Base-by-base conservation (phyloP, 2,797 vertebrate genomes). In the Acrocephalus scirpaceus region DNA sequence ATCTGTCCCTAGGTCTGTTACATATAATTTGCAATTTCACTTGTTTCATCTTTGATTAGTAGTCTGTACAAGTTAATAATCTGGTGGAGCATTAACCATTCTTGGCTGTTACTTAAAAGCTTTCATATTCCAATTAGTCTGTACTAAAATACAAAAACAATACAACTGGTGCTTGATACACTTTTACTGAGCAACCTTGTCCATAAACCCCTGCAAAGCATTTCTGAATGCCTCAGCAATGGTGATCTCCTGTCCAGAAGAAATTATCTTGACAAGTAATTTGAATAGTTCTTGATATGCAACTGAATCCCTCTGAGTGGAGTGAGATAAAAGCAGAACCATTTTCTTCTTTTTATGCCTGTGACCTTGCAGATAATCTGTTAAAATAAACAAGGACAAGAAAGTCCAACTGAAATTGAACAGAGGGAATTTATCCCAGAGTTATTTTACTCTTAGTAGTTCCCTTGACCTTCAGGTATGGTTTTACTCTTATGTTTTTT, bases 1-100 rank as follows among this genome's bases (percentile, higher is more conserved):
- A 73, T 73, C 92, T 87, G 64, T 92, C 80, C 80, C 86, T 79
- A 66, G 88, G 90, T 84, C 92, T 96, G 70, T 70, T 92, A 60
- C 57, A 44, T 90, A 73, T 94, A 90, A 96, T 91, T 95, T 91
- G 77, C 86, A 84, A 90, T 93, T 94, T 88, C 38, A 88, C 34
- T 75, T 62, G 74, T 92, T 95, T 94, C 77, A 81, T 92, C 60
- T 84, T 77, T 86, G 74, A 92, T 94, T 92, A 93, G 88, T 79
- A 84, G 88, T 66, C 88, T 79, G 77, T 51, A n/a, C n/a, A 13
- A 93, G 77, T 86, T 95, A 94, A 92, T 94, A 76, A 92, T 40
- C 86, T 66, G 65, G 60, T 93, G 83, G 64, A 93, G 71, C 70
- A 81, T 82, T 75, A 84, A 61, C 83, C 22, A 26, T 21, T 81